Evolutionary conservation across 2,113 vertebrate species (phyloP), one percentile per base, ranked within the genome.

Genomic region (Corythaixoides concolor): DNA sequence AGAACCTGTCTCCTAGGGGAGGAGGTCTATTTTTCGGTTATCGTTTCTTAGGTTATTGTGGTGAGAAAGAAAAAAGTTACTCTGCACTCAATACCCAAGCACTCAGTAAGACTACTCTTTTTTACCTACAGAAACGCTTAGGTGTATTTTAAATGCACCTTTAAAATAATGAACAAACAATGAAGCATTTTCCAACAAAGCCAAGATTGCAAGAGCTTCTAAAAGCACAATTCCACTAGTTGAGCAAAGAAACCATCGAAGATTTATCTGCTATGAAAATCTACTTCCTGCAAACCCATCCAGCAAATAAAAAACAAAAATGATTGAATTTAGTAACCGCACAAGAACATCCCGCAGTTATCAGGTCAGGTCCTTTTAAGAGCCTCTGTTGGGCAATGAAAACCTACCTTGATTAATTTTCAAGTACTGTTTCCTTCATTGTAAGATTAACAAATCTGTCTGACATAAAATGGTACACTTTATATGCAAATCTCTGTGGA

Each of bases 351-450:
- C 32, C 69, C 92, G 32, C 39, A 59, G 45, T 76, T 92, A 81
- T 47, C 66, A 81, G 73, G 86, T 82, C 80, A 84, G 86, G 66
- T 84, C 41, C 37, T 89, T 92, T 79, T 47, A 79, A 88, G 37
- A 33, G 77, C 32, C 84, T 82, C 80, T 53, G 18, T 3, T 58
- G 63, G 70, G 81, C 67, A 73, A 69, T 76, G 69, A 92, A 95
- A 95, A 79, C 47, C 60, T 77, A 88, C 47, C 70, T 88, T 91
- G 92, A 95, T 95, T 97, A 95, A 95, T 95, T 95, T 96, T 96
- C 92, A 94, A 95, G 95, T 92, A 88, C 64, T 56, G 66, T 70
- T 93, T 87, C 87, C 62, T 87, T 95, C 89, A 79, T 69, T 95
- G 70, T 64, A 69, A 84, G 94, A 95, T 94, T 93, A 95, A 93